A percentile compares a stretch with the other conserved stretches of the same genome.
Conservation (phyloP, 2,113 vertebrate species). For the Oncorhynchus clarkii region DNA sequence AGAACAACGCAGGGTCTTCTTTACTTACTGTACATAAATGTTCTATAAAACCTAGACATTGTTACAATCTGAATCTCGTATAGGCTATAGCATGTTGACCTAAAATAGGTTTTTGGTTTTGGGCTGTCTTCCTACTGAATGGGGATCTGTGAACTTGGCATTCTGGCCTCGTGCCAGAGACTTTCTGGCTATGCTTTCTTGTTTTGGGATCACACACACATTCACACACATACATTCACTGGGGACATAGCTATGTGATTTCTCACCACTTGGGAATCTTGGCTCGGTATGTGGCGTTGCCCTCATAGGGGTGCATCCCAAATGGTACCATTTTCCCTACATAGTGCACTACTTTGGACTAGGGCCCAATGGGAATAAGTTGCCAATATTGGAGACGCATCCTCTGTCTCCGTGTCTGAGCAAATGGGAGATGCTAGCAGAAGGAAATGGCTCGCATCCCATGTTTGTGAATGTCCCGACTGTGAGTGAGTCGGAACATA, state of each 20-base stretch:
- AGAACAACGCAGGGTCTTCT: too few relatives aligned
- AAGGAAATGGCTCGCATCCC: slow-evolving; percentile 40
- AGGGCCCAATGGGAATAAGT: slow-evolving; percentile 1
- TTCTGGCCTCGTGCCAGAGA: neutral
- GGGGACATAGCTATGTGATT: neutral
- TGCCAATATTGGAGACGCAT: neutral
- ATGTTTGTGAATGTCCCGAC: slow-evolving; percentile 58
- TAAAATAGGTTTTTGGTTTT: too few relatives aligned
- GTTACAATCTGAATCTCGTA: too few relatives aligned
- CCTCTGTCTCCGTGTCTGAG: slow-evolving; percentile 39
- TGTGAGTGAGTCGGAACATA: slow-evolving; percentile 47
- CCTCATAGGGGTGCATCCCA: neutral
- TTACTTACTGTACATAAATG: too few relatives aligned
- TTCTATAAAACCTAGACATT: too few relatives aligned
- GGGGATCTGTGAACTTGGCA: neutral
- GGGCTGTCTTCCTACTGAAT: neutral
- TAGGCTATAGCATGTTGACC: too few relatives aligned
- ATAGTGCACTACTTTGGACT: too few relatives aligned
- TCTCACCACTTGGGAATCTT: neutral
- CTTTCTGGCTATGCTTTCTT: neutral
- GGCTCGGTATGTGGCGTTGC: neutral
- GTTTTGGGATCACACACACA: neutral
- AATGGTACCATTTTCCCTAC: neutral
- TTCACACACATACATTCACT: neutral
- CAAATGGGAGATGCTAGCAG: slow-evolving; percentile 38